These are phyloP conservation scores for Stomatorhinus walkeri DNA, from an alignment of 2,797 vertebrate species.

Conservation along the genomic window DNA sequence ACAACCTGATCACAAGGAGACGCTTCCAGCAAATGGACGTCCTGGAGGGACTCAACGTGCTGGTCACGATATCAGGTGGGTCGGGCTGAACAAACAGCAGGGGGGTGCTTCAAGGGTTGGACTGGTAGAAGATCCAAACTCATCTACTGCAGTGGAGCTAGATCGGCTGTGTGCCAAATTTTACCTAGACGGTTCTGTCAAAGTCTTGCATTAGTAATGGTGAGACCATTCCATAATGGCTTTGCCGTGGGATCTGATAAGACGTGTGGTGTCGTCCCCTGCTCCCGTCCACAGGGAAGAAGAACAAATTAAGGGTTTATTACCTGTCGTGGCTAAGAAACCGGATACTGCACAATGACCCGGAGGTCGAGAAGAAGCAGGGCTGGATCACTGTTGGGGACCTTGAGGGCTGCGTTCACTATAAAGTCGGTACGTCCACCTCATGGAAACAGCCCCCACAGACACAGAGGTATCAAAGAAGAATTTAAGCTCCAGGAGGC, in stretches of 20 bases:
- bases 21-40: constrained; percentile 98
- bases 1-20: constrained; percentile 90
- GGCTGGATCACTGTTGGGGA: constrained; percentile 96
- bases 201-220: neutral
- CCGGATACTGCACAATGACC: constrained; percentile 93
- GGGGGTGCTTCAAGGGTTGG: neutral
- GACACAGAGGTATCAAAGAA: neutral
- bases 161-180: neutral
- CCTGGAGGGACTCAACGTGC: constrained; percentile 89
- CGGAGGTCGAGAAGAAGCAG: constrained; percentile 96
- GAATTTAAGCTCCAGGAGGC: neutral
- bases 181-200: neutral
- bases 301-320: constrained; percentile 94
- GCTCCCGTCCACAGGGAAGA: constrained; percentile 70
- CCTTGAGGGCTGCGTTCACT: constrained; percentile 93
- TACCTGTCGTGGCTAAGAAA: constrained; percentile 97
- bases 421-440: constrained; percentile 85
- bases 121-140: neutral
- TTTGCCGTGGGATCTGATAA: neutral
- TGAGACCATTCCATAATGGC: too few relatives aligned
- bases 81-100: neutral
- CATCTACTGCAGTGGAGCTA: neutral
- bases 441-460: neutral
- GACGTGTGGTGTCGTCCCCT: neutral
- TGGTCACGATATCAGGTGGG: constrained; percentile 94